Evolutionary conservation across 2,888 invertebrate genomes (phyloP), one percentile per base, ranked within the genome.

Genomic region (Scaptomyza reducta): DNA sequence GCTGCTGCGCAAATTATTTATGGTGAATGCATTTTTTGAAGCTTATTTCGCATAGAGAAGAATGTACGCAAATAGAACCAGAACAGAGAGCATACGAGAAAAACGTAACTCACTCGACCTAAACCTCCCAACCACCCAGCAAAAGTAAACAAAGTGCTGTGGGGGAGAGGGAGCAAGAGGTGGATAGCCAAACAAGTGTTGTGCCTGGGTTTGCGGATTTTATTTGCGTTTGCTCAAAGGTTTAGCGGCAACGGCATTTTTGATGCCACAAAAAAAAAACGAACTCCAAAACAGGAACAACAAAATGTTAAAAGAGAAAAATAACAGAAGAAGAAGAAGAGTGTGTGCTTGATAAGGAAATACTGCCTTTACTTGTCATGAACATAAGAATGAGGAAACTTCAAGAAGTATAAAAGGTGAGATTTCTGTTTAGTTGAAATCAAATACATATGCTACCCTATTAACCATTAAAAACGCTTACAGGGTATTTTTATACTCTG

Each of bases 141-240:
- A 22, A 59, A 18, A 11, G 58, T 49, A 73, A 72, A 68, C 49
- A 63, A 56, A 61, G 35, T 44, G 44, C 11, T 44, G n/a, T 25
- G 25, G 25, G 25, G 25, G 25, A 5, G 25, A 5, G 25, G 25
- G 25, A 25, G 5, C 25, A 25, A 4, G 25, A 25, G 3, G 5
- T 35, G 59, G 59, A 75, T 68, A 71, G 59, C 40, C 76, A 71
- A 83, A 69, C 60, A 67, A 49, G 33, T 65, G 56, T 42, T 55
- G 68, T 46, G 31, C 0, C 0, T 11, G 29, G 31, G 58, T 61
- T 40, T 56, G 41, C 54, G 62, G 53, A 68, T 66, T 80, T 80
- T 80, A 80, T 80, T 84, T 82, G 67, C 80, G 59, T 75, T 80
- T 73, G 73, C 66, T 68, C 64, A 83, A 79, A 79, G 83, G 80